These are phyloP conservation scores for Lutjanus argentimaculatus DNA, from an alignment of 2,797 vertebrate species.

Conservation along the genomic window DNA sequence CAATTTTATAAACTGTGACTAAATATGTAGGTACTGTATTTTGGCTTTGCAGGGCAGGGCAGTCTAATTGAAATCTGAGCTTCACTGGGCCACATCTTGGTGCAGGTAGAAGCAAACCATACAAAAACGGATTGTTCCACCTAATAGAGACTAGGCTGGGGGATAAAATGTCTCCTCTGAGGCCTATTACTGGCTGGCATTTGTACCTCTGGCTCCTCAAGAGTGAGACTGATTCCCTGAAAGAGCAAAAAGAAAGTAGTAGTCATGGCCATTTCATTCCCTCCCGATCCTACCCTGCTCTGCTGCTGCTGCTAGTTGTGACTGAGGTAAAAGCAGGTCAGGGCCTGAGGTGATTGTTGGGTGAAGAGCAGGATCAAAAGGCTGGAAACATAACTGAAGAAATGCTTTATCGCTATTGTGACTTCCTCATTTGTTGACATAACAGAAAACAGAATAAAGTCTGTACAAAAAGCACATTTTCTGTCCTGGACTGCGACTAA, in stretches of 20 bases:
- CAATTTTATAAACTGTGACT: too few species aligned
- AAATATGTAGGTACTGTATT: too few species aligned
- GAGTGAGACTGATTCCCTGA: constrained; percentile 40
- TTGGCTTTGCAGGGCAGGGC: too few species aligned
- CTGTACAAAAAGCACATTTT: neutral
- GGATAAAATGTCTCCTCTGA: constrained; percentile 64
- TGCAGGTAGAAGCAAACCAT: constrained; percentile 37
- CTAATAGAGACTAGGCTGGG: constrained; percentile 27
- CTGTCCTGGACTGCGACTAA: neutral
- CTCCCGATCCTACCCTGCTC: neutral
- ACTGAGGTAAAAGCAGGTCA: constrained; percentile 54
- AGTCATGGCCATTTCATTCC: constrained; percentile 34
- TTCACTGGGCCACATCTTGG: constrained; percentile 8
- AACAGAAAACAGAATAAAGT: neutral
- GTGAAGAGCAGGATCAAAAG: constrained; percentile 27
- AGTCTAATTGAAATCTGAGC: constrained; percentile 54
- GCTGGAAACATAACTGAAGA: constrained; percentile 11
- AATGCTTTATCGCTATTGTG: neutral
- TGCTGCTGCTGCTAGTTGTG: constrained; percentile 33
- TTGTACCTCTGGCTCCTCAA: constrained; percentile 24
- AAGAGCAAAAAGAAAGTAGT: constrained; percentile 38
- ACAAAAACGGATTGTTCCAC: constrained; percentile 58
- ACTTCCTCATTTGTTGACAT: neutral
- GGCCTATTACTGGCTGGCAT: constrained; percentile 38
- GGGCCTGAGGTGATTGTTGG: constrained; percentile 40